Evolutionary conservation across 2,797 vertebrate genomes (phyloP).

Genomic region (Typhlichthys subterraneus): DNA sequence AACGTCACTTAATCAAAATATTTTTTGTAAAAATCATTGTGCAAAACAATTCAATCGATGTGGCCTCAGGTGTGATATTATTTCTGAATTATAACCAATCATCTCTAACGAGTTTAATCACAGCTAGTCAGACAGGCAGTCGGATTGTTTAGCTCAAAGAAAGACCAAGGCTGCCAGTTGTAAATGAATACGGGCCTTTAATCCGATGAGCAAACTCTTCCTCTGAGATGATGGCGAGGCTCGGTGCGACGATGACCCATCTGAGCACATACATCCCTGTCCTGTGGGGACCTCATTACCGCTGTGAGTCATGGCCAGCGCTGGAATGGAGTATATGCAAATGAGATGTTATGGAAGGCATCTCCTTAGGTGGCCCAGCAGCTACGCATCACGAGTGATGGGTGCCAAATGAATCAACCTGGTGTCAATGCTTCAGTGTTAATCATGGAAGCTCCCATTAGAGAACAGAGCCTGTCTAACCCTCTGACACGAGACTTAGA

Average conservation of each 20-base stretch:
- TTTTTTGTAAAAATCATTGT: too few relatives aligned
- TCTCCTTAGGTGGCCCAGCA: conserved; percentile 44
- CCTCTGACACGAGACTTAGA: conserved; percentile 22
- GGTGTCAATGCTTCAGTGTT: conserved; percentile 39
- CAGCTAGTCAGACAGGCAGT: too few relatives aligned
- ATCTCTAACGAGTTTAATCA: too few relatives aligned
- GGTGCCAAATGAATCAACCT: conserved; percentile 53
- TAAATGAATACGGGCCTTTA: too few relatives aligned
- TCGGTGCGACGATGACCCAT: conserved; percentile 30
- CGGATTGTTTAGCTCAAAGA: too few relatives aligned
- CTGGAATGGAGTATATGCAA: conserved; percentile 58
- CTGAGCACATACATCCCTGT: conserved; percentile 27
- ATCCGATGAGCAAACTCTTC: too few relatives aligned
- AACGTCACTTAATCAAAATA: too few relatives aligned
- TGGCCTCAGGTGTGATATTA: too few relatives aligned
- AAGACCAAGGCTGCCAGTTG: too few relatives aligned
- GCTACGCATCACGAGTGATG: conserved; percentile 31
- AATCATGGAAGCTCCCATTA: conserved; percentile 38
- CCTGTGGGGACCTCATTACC: conserved; percentile 63
- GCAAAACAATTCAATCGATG: too few relatives aligned
- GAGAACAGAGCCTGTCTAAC: conserved; percentile 24
- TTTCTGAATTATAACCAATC: too few relatives aligned
- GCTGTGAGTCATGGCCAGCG: conserved; percentile 48
- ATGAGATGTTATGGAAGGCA: conserved; percentile 59
- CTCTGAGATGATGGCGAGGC: neutral